These are phyloP conservation scores for Schizothorax lantsangensis DNA, from an alignment of 2,797 vertebrate species.

Conservation along the genomic window DNA sequence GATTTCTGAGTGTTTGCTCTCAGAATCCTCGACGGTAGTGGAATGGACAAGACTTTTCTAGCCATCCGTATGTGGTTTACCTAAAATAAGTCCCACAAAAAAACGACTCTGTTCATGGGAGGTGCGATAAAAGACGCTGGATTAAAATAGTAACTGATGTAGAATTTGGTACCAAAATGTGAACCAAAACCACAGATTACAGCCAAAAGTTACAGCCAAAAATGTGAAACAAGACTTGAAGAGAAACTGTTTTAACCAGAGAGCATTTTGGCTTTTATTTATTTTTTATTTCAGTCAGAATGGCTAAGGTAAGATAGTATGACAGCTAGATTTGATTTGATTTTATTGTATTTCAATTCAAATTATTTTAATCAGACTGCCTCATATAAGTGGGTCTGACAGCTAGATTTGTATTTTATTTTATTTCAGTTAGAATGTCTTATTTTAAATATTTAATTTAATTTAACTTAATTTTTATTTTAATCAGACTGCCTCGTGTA, in stretches of 20 bases:
- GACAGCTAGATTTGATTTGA: no score
- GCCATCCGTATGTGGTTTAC: conserved; percentile 61
- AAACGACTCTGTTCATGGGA: conserved; percentile 57
- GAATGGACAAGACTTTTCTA: conserved; percentile 63
- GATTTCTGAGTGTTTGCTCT: conserved; percentile 64
- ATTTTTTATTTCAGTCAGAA: not conserved
- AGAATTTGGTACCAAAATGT: conserved; percentile 66
- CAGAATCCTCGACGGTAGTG: conserved; percentile 46
- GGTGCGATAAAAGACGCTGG: conserved; percentile 58
- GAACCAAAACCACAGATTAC: conserved; percentile 59
- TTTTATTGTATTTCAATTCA: no score
- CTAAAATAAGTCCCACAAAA: conserved; percentile 65
- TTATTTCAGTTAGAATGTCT: no score
- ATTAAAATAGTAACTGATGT: conserved; percentile 68
- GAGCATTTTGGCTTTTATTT: not conserved
- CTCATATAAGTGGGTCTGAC: no score
- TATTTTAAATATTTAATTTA: no score
- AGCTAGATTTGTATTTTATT: no score
- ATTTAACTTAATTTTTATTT: not conserved
- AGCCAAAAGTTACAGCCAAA: conserved; percentile 19
- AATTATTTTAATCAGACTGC: no score
- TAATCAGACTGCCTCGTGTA: not conserved
- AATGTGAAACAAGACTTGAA: not conserved
- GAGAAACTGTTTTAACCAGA: not conserved
- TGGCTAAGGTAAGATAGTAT: not conserved